These are phyloP conservation scores for Lerema accius DNA, from an alignment of 1,140 invertebrate species.

Conservation along the genomic window DNA sequence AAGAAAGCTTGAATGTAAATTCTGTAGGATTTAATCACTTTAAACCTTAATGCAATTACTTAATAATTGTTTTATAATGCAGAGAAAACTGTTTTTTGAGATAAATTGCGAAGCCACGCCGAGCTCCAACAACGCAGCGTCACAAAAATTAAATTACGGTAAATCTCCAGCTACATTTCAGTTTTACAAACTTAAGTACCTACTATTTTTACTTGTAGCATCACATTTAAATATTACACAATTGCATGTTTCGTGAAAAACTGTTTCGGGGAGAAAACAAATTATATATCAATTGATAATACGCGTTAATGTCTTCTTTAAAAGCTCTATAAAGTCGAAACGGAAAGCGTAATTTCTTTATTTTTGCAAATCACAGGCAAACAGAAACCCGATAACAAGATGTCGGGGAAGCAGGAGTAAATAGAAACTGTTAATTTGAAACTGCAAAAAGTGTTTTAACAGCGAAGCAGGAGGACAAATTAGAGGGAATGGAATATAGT, in stretches of 20 bases:
- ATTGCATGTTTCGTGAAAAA: background rate
- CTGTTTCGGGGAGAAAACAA: background rate
- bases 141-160: slow-evolving; percentile 78
- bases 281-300: background rate
- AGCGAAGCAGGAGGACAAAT: slow-evolving; percentile 69
- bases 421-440: slow-evolving; percentile 69
- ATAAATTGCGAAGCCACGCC: slow-evolving; percentile 21
- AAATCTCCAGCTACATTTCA: slow-evolving; percentile 68
- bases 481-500: slow-evolving; percentile 82
- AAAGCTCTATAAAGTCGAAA: background rate
- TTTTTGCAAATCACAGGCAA: slow-evolving; percentile 21
- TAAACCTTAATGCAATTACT: slow-evolving; percentile 11
- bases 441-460: slow-evolving; percentile 65
- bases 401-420: slow-evolving; percentile 44
- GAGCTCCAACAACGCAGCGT: slow-evolving; percentile 69
- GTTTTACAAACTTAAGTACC: slow-evolving; percentile 63
- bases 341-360: background rate
- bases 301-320: too few relatives aligned
- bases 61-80: slow-evolving; percentile 25
- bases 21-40: background rate
- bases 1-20: slow-evolving; percentile 3
- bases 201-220: slow-evolving; percentile 19
- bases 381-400: slow-evolving; percentile 21
- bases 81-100: slow-evolving; percentile 25
- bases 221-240: slow-evolving; percentile 10